Conservation (phyloP, 2,888 invertebrate genomes). For the Biston betularia region DNA sequence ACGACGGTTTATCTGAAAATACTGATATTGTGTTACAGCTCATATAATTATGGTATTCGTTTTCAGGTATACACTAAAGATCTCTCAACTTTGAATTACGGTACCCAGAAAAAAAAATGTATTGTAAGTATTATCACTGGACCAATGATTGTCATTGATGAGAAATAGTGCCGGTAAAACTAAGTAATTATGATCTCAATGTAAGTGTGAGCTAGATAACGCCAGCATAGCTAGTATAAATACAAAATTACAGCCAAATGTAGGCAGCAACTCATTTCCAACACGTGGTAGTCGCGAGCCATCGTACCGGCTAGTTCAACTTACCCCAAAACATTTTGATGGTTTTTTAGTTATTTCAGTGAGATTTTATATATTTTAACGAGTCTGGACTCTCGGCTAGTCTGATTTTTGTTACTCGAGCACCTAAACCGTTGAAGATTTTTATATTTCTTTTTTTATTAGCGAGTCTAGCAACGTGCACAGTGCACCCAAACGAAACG, state of each 20-base stretch:
- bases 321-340: conserved; percentile 83
- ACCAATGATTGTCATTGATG: not conserved
- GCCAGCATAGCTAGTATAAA: not conserved
- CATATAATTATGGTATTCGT: not conserved
- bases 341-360: conserved; percentile 9
- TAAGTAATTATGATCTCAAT: not conserved
- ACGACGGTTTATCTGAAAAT: not conserved
- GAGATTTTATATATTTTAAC: not conserved
- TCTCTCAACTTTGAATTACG: not conserved
- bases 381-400: conserved; percentile 1
- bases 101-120: not conserved
- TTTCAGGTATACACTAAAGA: not conserved
- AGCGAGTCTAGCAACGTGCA: conserved; percentile 35
- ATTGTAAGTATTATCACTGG: not conserved
- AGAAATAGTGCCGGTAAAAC: not conserved
- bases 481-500: conserved; percentile 28
- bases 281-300: conserved; percentile 74
- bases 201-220: not conserved
- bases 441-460: not conserved
- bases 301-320: conserved; percentile 56
- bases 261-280: conserved; percentile 41
- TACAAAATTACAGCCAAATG: not conserved
- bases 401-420: not conserved
- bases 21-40: not conserved
- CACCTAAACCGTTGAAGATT: not conserved